Evolutionary conservation across 2,888 invertebrate genomes (phyloP), one percentile per base, ranked within the genome.

Genomic region (Lithophane leautieri): DNA sequence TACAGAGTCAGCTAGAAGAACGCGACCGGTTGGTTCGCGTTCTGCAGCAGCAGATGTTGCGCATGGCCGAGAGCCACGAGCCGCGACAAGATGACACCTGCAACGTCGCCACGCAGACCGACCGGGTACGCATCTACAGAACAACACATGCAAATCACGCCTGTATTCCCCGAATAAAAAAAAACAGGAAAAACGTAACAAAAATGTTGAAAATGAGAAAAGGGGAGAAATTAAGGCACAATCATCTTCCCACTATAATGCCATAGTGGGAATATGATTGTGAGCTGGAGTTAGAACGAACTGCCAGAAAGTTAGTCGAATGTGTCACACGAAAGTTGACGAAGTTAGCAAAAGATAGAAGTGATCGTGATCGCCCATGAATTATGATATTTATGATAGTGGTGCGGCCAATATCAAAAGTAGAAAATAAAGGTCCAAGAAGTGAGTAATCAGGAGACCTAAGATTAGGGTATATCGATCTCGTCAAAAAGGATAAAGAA

Each of bases 101-200:
- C 92, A 98, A 98, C 94, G 98, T 98, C 87, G 98, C 98, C 90
- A 98, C 98, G 89, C 98, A 98, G 97, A 98, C 98, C 50, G 98
- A 98, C 93, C 97, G 98, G 97, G 98, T 98, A 96, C 92, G 60
- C 9, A 28, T 19, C 60, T 60, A 34, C 28, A 28, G 60, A 19
- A 60, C 28, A 58, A 16, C 4, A 9, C n/a, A n/a, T 11, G n/a
- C 11, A 54, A 11, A 54, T n/a, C n/a, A n/a, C n/a, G 6, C 12
- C 12, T 12, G 52, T 11, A 54, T 54, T 4, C n/a, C 54, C 22
- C 6, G 6, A 54, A 14, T 16, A 16, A 47, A 16, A 16, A 47
- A 47, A 6, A 47, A 47, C 16, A 52, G 22, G 52, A 52, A 52
- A 9, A 22, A 52, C 22, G 11, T 11, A 16, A 58, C 58, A 28